Percentiles rank a stretch among this genome's conserved stretches.
These are phyloP conservation scores for Cryptotermes secundus DNA, from an alignment of 1,140 invertebrate species.

Conservation along the genomic window DNA sequence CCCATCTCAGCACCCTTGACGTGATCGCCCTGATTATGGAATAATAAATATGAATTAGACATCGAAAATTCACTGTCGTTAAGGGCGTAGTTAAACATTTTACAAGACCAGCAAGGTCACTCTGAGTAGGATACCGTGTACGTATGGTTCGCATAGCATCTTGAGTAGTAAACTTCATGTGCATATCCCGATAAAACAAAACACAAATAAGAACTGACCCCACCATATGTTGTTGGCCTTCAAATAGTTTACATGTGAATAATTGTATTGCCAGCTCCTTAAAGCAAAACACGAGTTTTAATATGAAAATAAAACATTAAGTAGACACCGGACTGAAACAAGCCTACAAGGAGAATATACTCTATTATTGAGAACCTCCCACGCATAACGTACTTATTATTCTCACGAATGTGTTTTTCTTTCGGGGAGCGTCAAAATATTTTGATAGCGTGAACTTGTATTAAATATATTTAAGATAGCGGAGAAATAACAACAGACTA, in stretches of 20 bases:
- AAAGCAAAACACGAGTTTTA: neutral
- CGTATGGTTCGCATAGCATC: neutral
- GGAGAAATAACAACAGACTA: neutral
- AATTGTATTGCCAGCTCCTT: neutral
- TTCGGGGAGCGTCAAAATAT: neutral
- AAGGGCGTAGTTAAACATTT: neutral
- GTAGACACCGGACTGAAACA: neutral
- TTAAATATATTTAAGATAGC: constrained; percentile 12
- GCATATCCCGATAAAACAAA: neutral
- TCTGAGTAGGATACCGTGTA: neutral
- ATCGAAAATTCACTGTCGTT: no score
- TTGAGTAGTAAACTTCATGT: neutral
- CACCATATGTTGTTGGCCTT: neutral
- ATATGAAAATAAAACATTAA: no score
- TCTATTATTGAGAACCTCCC: neutral
- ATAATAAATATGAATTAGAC: no score
- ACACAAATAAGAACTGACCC: no score
- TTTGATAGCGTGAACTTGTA: constrained; percentile 7
- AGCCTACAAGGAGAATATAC: neutral
- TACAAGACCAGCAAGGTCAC: neutral
- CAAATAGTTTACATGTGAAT: constrained; percentile 9
- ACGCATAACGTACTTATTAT: neutral
- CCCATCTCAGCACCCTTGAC: no score
- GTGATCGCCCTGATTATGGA: no score
- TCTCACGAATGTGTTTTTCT: neutral